Base-by-base conservation (phyloP, 1,140 invertebrate species). In the Polypedilum vanderplanki region DNA sequence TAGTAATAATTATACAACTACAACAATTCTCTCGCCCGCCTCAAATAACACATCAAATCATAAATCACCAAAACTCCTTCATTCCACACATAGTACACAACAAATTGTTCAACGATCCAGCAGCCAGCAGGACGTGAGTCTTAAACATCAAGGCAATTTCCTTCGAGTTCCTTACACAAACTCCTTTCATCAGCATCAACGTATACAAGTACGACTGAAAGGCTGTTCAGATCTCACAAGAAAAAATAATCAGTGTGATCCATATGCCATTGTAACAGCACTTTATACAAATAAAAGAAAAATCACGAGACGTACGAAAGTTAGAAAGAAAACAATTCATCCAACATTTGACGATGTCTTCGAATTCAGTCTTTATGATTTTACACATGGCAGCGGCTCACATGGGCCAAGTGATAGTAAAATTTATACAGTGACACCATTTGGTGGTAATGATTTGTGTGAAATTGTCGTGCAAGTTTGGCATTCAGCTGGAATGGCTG, bases 261-360 rank as follows among this genome's bases (percentile, higher is more conserved):
- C 94, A 3, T 95, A 91, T 83, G 93, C 93, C 76, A 87, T 90
- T 75, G 89, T 94, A 77, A 90, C 90, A 40, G 88, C 95, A 73
- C 85, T 88, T 40, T 93, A 93, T 83, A 88, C 88, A 79, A 95
- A 92, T 83, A 90, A 90, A 76, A 91, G 92, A 82, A 87, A 88
- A 83, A 88, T 94, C 77, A 88, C 88, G n/a, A 92, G 90, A 81
- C 88, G 90, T 79, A 95, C 94, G 15, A 94, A 93, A 84, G 90
- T 91, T 67, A 90, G 89, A 80, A 95, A 95, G 84, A 96, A 96
- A 86, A 96, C 93, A 73, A 89, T 91, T 76, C 91, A 90, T 80
- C 94, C 94, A 22, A 89, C 91, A 78, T 97, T 94, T 83, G 92
- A 96, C 80, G 94, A 97, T 84, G 88, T 88, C 76, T 93, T 96